Percentiles rank a stretch among this genome's conserved stretches.
Conservation (phyloP, 2,113 vertebrate genomes). For the Neodontobutis hainanensis region DNA sequence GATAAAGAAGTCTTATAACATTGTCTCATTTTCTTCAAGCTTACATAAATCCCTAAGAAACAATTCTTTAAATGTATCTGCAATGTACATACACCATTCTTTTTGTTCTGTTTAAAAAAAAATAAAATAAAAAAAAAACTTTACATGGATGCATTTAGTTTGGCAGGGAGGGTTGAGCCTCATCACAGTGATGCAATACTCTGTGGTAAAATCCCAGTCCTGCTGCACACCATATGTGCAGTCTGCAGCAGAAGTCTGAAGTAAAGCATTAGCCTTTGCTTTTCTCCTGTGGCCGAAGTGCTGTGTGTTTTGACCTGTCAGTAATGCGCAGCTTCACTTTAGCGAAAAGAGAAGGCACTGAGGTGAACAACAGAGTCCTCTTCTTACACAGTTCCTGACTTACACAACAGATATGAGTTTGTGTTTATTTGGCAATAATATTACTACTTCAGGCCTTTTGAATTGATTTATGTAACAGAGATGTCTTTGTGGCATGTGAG, state of each 20-base stretch:
- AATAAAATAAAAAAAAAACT: too few species aligned
- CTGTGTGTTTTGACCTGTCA: constrained; percentile 47
- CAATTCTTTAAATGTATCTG: too few species aligned
- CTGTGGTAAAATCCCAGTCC: constrained; percentile 35
- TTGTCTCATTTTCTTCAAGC: too few species aligned
- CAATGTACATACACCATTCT: too few species aligned
- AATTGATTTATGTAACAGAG: not conserved
- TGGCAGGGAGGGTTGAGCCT: not conserved
- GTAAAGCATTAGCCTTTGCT: constrained; percentile 10
- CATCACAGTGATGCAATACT: constrained; percentile 11
- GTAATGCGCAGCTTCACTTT: constrained; percentile 35
- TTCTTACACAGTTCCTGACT: constrained; percentile 5
- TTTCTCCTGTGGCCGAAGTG: constrained; percentile 28
- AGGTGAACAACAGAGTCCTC: constrained; percentile 20
- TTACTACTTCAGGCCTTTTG: not conserved
- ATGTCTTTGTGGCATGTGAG: not conserved
- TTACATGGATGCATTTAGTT: too few species aligned
- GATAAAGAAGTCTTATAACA: too few species aligned
- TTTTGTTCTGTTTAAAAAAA: too few species aligned
- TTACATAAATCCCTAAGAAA: too few species aligned
- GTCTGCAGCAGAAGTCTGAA: not conserved
- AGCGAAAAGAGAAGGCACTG: constrained; percentile 4
- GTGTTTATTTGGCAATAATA: too few species aligned
- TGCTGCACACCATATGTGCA: constrained; percentile 31
- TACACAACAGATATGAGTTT: not conserved